A percentile compares a stretch with the other conserved stretches of the same genome.
Evolutionary conservation across 2,888 invertebrate genomes (phyloP).

Genomic region (Athripsodes cinereus): DNA sequence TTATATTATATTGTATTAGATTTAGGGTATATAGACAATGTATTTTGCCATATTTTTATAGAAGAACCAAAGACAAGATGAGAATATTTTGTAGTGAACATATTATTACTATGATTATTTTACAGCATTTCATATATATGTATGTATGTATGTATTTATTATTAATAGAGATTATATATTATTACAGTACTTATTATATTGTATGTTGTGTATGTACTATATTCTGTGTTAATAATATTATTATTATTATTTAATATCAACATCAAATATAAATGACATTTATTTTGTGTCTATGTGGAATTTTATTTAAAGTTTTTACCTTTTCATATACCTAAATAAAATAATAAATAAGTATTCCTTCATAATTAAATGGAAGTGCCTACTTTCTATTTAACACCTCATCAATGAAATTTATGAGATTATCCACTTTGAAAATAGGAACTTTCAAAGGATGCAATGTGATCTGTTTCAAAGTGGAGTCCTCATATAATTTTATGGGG

Average conservation of each 20-base stretch:
- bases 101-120: constrained; percentile 14
- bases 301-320: not conserved
- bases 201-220: constrained; percentile 25
- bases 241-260: constrained; percentile 21
- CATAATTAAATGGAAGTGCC: no score
- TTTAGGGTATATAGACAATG: constrained; percentile 25
- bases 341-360: no score
- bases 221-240: constrained; percentile 25
- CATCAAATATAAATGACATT: not conserved
- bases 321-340: no score
- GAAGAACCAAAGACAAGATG: constrained; percentile 26
- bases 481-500: no score
- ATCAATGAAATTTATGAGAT: no score
- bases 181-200: constrained; percentile 9
- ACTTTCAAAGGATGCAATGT: no score
- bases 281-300: constrained; percentile 22
- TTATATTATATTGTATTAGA: constrained; percentile 8
- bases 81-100: constrained; percentile 27
- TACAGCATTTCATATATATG: no score
- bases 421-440: no score
- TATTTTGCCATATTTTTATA: constrained; percentile 29
- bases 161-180: not conserved
- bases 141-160: not conserved
- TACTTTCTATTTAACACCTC: no score
- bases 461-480: no score